These are phyloP conservation scores for Geophilus truncorum DNA, from an alignment of 2,888 invertebrate genomes.

Conservation along the genomic window DNA sequence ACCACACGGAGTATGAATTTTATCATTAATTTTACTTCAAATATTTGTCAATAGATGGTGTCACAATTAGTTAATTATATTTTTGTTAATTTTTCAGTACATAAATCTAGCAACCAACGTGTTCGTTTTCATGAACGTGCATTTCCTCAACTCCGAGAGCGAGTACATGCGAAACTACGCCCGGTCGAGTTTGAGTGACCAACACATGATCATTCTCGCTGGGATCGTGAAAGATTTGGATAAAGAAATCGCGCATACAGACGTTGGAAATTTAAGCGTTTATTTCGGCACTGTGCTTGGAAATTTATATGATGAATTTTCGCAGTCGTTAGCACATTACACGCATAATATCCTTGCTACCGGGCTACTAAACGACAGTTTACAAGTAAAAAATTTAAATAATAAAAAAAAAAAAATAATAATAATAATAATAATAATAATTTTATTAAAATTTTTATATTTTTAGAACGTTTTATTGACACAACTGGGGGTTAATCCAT, in stretches of 20 bases:
- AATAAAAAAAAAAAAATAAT: neutral
- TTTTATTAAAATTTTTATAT: too few relatives aligned
- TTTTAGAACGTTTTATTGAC: constrained; percentile 61
- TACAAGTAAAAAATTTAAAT: constrained; percentile 52
- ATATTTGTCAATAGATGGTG: too few relatives aligned
- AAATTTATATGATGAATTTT: constrained; percentile 68
- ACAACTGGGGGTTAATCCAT: constrained; percentile 69
- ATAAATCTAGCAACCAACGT: constrained; percentile 80
- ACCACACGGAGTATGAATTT: constrained; percentile 67
- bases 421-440: too few relatives aligned
- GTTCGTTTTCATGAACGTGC: constrained; percentile 76
- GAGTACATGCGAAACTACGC: constrained; percentile 64
- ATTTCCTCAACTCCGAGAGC: constrained; percentile 66
- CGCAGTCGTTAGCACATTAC: constrained; percentile 70
- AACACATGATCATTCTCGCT: constrained; percentile 81
- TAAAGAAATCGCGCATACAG: constrained; percentile 77
- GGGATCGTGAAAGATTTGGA: constrained; percentile 80
- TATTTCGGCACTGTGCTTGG: constrained; percentile 65
- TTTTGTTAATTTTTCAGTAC: constrained; percentile 57
- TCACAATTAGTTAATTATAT: neutral
- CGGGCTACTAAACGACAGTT: constrained; percentile 59
- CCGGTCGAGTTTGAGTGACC: constrained; percentile 70
- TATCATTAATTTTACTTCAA: too few relatives aligned
- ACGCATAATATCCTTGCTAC: constrained; percentile 73
- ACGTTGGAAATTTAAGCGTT: constrained; percentile 67